Conservation (phyloP, 2,113 vertebrate genomes). For the Pterocles gutturalis region DNA sequence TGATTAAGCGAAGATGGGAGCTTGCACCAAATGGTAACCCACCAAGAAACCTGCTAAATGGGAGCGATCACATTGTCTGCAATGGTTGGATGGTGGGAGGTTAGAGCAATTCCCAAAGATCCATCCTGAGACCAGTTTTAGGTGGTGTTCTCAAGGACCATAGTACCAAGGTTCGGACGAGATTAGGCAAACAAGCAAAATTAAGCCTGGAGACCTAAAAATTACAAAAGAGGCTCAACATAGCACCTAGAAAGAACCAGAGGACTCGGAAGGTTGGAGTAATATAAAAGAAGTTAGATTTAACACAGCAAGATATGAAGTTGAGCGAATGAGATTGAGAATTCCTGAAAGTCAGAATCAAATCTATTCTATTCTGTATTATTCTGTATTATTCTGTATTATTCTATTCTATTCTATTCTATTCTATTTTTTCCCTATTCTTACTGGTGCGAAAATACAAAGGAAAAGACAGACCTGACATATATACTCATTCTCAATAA, state of each 20-base stretch:
- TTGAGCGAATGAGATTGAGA: neutral
- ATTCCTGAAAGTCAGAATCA: neutral
- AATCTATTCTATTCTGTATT: neutral
- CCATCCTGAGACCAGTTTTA: neutral
- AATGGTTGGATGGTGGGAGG: neutral
- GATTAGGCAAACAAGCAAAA: neutral
- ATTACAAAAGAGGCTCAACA: neutral
- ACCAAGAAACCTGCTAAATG: fast-evolving
- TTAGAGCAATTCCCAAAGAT: neutral
- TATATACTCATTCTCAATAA: neutral
- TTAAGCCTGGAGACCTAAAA: neutral
- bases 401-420: neutral
- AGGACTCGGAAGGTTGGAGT: neutral
- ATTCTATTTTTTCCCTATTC: neutral
- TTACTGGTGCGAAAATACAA: neutral
- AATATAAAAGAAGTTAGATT: neutral
- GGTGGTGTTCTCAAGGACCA: neutral
- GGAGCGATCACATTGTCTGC: neutral
- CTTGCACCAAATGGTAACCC: neutral
- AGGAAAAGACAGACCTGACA: neutral
- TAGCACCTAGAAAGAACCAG: neutral
- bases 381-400: neutral
- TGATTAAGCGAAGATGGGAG: neutral
- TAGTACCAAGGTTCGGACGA: neutral
- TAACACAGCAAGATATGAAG: neutral